Percentiles rank a stretch among this genome's conserved stretches.
Conservation (phyloP, 2,797 vertebrate species). For the Coendou prehensilis region DNA sequence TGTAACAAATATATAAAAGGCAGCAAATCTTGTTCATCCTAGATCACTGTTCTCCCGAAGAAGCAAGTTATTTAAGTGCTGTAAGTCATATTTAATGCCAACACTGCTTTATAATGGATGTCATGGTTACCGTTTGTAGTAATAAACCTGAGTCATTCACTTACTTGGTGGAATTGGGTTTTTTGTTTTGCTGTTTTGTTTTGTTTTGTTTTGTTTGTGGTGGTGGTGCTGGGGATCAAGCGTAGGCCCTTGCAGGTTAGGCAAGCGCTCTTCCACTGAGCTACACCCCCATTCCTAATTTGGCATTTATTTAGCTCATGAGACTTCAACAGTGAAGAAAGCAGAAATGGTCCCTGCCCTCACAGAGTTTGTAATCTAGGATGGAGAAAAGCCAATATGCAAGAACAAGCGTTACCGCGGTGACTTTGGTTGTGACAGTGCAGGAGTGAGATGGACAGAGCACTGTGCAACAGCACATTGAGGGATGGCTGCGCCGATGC, state of each 20-base stretch:
- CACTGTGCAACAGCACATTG: fast-evolving
- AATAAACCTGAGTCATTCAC: not conserved
- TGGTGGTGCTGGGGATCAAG: not conserved
- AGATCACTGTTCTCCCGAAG: not conserved
- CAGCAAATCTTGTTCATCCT: not conserved
- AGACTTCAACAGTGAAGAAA: no score
- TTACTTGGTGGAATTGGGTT: not conserved
- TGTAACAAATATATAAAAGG: no score
- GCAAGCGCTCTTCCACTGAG: not conserved
- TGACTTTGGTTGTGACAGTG: fast-evolving
- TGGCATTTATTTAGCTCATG: not conserved
- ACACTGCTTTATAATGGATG: not conserved
- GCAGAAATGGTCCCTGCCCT: not conserved
- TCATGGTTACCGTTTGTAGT: fast-evolving
- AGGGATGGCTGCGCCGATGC: fast-evolving
- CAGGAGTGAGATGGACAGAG: not conserved
- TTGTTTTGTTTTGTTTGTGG: not conserved
- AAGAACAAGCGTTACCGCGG: no score
- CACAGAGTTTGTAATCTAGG: not conserved
- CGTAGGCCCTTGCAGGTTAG: no score
- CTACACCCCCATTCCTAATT: not conserved
- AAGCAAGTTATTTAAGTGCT: not conserved
- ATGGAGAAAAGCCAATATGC: fast-evolving
- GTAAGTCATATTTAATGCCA: not conserved
- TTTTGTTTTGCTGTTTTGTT: not conserved